Evolutionary conservation across 2,888 invertebrate genomes (phyloP).

Genomic region (Euclidia mi): DNA sequence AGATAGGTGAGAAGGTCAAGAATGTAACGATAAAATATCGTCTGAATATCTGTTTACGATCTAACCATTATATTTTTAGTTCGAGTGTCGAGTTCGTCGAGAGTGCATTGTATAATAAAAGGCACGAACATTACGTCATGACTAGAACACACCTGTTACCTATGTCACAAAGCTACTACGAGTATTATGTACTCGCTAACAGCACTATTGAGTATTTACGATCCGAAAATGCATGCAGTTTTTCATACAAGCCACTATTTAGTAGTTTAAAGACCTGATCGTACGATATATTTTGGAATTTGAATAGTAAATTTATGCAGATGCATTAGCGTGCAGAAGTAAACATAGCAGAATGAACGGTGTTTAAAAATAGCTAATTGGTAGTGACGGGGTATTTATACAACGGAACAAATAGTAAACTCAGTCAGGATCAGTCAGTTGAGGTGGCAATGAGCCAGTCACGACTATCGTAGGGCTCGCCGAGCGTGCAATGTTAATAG

Average conservation of each 20-base stretch:
- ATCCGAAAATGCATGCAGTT: too few species aligned
- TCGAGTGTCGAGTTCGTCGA: too few species aligned
- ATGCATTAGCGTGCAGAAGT: slow-evolving; percentile 27
- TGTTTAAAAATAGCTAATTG: slow-evolving; percentile 38
- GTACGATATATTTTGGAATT: not conserved
- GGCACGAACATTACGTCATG: slow-evolving; percentile 27
- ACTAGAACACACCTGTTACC: slow-evolving; percentile 36
- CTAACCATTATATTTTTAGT: slow-evolving; percentile 10
- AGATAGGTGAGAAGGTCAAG: slow-evolving; percentile 14
- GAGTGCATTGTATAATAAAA: slow-evolving; percentile 26
- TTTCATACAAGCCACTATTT: too few species aligned
- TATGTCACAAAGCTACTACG: not conserved
- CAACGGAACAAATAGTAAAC: slow-evolving; percentile 16
- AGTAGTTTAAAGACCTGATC: not conserved
- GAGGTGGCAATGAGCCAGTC: slow-evolving; percentile 42
- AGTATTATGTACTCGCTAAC: too few species aligned
- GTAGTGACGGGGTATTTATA: slow-evolving; percentile 35
- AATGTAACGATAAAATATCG: slow-evolving; percentile 17
- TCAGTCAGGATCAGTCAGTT: slow-evolving; percentile 11
- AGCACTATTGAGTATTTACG: too few species aligned
- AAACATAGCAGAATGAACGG: slow-evolving; percentile 28
- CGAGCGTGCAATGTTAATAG: slow-evolving; percentile 11
- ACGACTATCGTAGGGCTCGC: slow-evolving; percentile 29
- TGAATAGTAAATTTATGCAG: slow-evolving; percentile 10
- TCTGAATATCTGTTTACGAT: slow-evolving; percentile 13